phyloP scores from a whole-genome alignment of 37 sponge, comb jelly and placozoan genomes.

The Lycopodina hypogea region DNA sequence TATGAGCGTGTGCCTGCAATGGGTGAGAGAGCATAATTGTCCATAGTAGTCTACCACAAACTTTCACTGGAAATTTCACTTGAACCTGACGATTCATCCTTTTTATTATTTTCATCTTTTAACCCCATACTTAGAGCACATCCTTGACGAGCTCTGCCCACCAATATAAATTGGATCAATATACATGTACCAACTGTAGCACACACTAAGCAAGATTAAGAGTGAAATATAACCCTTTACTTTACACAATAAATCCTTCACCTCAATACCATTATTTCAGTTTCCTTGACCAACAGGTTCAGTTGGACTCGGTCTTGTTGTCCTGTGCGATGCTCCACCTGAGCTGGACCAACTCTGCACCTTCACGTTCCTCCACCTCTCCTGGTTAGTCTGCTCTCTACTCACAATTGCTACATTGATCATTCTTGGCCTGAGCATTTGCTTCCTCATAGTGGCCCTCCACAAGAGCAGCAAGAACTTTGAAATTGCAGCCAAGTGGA shows the following conservation, averaged over 20 bases:
- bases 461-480: constrained; percentile 1
- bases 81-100: too few relatives aligned
- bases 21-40: too few relatives aligned
- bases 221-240: background rate
- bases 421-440: background rate
- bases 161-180: too few relatives aligned
- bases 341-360: background rate
- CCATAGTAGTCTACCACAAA: too few relatives aligned
- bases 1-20: too few relatives aligned
- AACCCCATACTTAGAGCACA: too few relatives aligned
- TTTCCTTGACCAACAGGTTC: constrained; percentile 1
- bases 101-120: too few relatives aligned
- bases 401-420: background rate
- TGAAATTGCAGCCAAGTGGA: constrained; percentile 5
- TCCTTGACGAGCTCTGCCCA: too few relatives aligned
- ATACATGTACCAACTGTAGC: too few relatives aligned
- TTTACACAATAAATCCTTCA: background rate
- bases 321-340: constrained; percentile 2
- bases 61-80: too few relatives aligned
- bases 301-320: background rate
- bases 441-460: background rate
- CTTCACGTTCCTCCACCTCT: background rate
- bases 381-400: constrained; percentile 1
- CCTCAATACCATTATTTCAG: background rate
- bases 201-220: background rate